phyloP scores from a whole-genome alignment of 2,888 invertebrate species.

The Elmis aenea region DNA sequence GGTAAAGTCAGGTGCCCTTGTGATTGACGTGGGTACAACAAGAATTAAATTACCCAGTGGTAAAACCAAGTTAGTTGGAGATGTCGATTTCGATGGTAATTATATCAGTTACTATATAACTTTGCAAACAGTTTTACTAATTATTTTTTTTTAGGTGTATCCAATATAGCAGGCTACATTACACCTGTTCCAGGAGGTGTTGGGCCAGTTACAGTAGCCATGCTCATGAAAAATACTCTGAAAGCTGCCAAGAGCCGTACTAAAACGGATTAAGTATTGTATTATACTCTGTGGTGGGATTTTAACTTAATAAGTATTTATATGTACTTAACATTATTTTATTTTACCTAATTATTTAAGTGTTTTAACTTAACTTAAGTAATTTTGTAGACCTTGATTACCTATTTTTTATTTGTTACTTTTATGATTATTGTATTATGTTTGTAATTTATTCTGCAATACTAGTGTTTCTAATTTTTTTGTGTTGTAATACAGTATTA shows the following conservation, averaged over 20 bases:
- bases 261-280: no score
- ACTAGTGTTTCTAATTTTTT: no score
- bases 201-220: slow-evolving; percentile 91
- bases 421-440: no score
- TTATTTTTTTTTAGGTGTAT: slow-evolving; percentile 56
- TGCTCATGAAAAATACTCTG: slow-evolving; percentile 88
- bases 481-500: no score
- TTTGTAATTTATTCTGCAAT: no score
- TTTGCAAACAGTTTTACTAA: not conserved
- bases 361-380: no score
- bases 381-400: no score
- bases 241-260: slow-evolving; percentile 58
- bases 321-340: no score
- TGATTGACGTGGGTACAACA: slow-evolving; percentile 87
- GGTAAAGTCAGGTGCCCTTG: slow-evolving; percentile 82
- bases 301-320: no score
- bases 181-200: slow-evolving; percentile 92
- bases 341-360: no score
- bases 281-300: no score
- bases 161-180: slow-evolving; percentile 74
- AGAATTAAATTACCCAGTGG: slow-evolving; percentile 61
- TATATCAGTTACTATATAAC: slow-evolving; percentile 1
- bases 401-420: no score
- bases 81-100: slow-evolving; percentile 80
- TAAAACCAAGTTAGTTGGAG: slow-evolving; percentile 74